Conservation (phyloP, 2,888 invertebrate species). For the Sinohyriopsis cumingii region DNA sequence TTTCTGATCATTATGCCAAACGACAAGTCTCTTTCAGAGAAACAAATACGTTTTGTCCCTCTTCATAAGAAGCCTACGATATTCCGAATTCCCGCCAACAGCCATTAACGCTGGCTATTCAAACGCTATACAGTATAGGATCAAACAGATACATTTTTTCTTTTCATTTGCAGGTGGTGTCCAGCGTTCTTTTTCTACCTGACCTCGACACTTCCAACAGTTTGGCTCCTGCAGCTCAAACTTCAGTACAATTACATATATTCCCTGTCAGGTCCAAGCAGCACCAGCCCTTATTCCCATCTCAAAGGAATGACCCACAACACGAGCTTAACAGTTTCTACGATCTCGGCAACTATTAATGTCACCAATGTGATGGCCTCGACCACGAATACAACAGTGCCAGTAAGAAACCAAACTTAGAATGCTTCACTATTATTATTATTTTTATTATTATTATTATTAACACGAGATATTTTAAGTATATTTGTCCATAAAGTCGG, state of each 20-base stretch:
- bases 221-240: slow-evolving; percentile 50
- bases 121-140: too few species aligned
- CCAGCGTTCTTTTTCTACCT: slow-evolving; percentile 52
- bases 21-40: too few species aligned
- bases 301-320: not conserved
- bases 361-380: not conserved
- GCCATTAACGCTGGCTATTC: too few species aligned
- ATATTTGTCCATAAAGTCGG: too few species aligned
- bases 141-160: not conserved
- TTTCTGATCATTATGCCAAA: too few species aligned
- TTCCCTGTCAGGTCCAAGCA: not conserved
- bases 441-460: too few species aligned
- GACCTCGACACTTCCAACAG: slow-evolving; percentile 42
- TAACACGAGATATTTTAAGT: too few species aligned
- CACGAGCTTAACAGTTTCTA: not conserved
- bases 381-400: not conserved
- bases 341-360: not conserved
- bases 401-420: not conserved
- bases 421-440: too few species aligned
- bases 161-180: slow-evolving; percentile 69
- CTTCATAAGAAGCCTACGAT: too few species aligned
- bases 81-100: too few species aligned
- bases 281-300: not conserved
- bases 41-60: too few species aligned
- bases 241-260: slow-evolving; percentile 14